phyloP scores from a whole-genome alignment of 2,888 invertebrate genomes.

The Caenorhabditis sinica region DNA sequence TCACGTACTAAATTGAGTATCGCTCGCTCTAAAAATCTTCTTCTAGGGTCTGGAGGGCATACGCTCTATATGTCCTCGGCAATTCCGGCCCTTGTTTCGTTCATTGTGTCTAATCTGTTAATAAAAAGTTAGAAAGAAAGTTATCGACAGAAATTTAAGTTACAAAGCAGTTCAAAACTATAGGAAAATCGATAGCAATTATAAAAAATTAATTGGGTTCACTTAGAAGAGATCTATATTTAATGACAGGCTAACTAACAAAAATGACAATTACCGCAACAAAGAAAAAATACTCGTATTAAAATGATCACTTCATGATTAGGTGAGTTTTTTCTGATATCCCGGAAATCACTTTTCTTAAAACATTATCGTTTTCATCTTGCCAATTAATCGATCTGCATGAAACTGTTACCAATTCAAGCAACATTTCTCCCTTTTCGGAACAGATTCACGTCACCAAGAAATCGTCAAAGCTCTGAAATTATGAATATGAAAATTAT shows the following conservation, averaged over 20 bases:
- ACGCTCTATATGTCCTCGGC: too few species aligned
- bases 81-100: too few species aligned
- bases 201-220: slow-evolving; percentile 12
- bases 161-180: not conserved
- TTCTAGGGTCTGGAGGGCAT: too few species aligned
- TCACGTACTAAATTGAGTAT: too few species aligned
- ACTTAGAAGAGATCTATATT: slow-evolving; percentile 15
- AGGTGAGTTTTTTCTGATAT: slow-evolving; percentile 53
- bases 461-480: slow-evolving; percentile 58
- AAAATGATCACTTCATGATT: not conserved
- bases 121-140: too few species aligned
- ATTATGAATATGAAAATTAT: not conserved
- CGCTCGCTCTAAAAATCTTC: too few species aligned
- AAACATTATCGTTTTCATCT: slow-evolving; percentile 33
- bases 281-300: slow-evolving; percentile 11
- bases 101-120: too few species aligned
- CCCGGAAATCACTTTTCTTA: slow-evolving; percentile 34
- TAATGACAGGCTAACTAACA: not conserved
- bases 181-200: not conserved
- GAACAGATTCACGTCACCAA: slow-evolving; percentile 41
- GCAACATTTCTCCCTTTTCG: slow-evolving; percentile 20
- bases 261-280: not conserved
- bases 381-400: slow-evolving; percentile 63
- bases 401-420: slow-evolving; percentile 56
- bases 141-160: not conserved